phyloP scores from a whole-genome alignment of 2,888 invertebrate genomes.

The Conops quadrifasciatus region DNA sequence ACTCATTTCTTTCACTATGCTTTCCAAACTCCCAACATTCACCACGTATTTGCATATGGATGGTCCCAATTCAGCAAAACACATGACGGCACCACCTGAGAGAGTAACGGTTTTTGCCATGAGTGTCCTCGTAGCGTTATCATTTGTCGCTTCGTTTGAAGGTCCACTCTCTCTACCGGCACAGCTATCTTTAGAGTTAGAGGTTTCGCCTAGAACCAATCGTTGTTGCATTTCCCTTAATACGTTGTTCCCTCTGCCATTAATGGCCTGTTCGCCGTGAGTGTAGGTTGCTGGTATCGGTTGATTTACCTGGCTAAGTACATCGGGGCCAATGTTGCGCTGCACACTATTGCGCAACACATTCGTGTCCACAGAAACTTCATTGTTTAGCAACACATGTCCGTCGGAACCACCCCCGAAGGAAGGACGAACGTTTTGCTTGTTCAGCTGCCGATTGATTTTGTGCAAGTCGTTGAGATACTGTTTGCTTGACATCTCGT shows the following conservation, averaged over 20 bases:
- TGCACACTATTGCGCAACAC: constrained; percentile 56
- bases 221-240: background rate
- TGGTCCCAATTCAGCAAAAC: background rate
- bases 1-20: background rate
- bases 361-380: constrained; percentile 49
- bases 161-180: background rate
- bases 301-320: constrained; percentile 50
- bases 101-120: background rate
- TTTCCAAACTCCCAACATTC: background rate
- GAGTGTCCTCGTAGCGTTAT: background rate
- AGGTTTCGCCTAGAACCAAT: background rate
- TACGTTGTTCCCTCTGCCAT: background rate
- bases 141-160: background rate
- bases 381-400: constrained; percentile 55
- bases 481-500: constrained; percentile 57
- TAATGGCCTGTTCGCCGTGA: background rate
- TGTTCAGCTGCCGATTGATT: constrained; percentile 49
- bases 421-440: constrained; percentile 50
- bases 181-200: background rate
- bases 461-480: constrained; percentile 60
- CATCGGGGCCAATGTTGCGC: constrained; percentile 52
- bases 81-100: constrained; percentile 3
- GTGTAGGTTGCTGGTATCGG: constrained; percentile 49
- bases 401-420: constrained; percentile 51
- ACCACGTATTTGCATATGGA: background rate